Conservation (phyloP, 2,888 invertebrate species). For the Papilio demoleus region DNA sequence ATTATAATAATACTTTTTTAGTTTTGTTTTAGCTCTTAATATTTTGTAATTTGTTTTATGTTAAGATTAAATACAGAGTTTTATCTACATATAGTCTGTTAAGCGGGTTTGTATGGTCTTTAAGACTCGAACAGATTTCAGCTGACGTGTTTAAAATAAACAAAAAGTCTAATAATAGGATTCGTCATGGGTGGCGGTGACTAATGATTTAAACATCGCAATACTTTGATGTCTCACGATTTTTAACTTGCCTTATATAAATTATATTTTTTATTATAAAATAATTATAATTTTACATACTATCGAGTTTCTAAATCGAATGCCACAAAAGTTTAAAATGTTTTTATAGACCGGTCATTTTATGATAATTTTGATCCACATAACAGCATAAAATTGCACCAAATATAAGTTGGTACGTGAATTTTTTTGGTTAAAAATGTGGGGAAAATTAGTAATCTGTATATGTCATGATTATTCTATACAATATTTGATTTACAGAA, state of each 20-base stretch:
- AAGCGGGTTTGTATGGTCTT: not conserved
- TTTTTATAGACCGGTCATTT: too few species aligned
- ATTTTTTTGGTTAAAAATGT: too few species aligned
- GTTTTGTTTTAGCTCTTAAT: not conserved
- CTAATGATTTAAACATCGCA: conserved; percentile 34
- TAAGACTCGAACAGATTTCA: conserved; percentile 27
- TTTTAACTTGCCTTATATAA: conserved; percentile 3
- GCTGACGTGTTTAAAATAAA: conserved; percentile 35
- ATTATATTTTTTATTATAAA: not conserved
- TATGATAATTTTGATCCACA: too few species aligned
- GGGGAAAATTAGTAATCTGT: too few species aligned
- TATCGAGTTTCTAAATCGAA: not conserved
- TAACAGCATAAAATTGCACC: too few species aligned
- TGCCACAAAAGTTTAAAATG: not conserved
- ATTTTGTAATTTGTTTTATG: not conserved
- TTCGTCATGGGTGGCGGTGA: conserved; percentile 38
- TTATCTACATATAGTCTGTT: not conserved
- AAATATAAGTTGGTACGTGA: too few species aligned
- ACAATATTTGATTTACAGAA: not conserved
- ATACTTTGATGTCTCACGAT: conserved; percentile 29
- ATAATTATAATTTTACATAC: not conserved
- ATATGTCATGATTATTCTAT: too few species aligned
- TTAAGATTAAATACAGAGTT: not conserved
- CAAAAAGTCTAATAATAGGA: conserved; percentile 40
- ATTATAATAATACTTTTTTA: too few species aligned